Percentiles rank a stretch among this genome's conserved stretches.
Conservation (phyloP, 2,888 invertebrate genomes). For the Campaea margaritaria region DNA sequence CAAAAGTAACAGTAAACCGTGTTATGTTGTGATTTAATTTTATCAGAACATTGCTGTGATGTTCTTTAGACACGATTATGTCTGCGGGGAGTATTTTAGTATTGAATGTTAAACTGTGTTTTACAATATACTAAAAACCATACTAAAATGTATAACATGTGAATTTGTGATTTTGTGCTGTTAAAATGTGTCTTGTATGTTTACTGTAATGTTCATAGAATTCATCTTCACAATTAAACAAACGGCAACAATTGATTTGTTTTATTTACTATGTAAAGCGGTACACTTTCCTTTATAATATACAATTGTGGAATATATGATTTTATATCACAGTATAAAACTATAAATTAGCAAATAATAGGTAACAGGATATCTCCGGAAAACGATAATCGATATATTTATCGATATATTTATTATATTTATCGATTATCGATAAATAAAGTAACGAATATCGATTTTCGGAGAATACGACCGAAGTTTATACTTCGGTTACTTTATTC, state of each 20-base stretch:
- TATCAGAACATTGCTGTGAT: neutral
- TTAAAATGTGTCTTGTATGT: conserved; percentile 11
- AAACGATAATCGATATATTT: too few relatives aligned
- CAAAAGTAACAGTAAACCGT: too few relatives aligned
- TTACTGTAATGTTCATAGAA: conserved; percentile 10
- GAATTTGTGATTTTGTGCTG: conserved; percentile 2
- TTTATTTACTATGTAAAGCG: conserved; percentile 16
- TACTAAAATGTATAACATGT: neutral
- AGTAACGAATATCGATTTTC: too few relatives aligned
- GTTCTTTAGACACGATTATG: neutral
- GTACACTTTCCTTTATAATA: conserved; percentile 14
- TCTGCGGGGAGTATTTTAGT: neutral
- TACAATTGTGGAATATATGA: conserved; percentile 25
- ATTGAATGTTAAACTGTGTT: neutral
- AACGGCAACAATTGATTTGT: conserved; percentile 24
- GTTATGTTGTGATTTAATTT: too few relatives aligned
- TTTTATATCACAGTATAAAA: conserved; percentile 32
- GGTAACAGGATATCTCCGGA: neutral
- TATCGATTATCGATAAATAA: too few relatives aligned
- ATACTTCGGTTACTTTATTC: too few relatives aligned
- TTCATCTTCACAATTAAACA: conserved; percentile 31
- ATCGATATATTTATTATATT: too few relatives aligned
- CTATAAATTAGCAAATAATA: conserved; percentile 11
- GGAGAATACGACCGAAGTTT: too few relatives aligned
- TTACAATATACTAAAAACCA: neutral